Conservation (phyloP, 1,140 invertebrate species). For the Drosophila obscura region DNA sequence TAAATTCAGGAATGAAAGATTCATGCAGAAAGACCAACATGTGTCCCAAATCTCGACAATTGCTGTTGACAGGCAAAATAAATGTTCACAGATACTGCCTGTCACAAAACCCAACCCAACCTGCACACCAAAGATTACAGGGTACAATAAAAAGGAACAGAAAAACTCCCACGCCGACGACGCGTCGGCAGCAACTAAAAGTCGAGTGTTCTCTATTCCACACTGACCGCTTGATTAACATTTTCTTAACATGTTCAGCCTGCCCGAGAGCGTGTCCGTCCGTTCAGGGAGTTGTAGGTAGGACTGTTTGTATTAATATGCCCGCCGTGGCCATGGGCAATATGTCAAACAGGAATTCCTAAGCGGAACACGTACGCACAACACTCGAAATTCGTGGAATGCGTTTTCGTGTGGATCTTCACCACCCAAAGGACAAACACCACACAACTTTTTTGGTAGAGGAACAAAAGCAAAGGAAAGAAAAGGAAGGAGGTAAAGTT, state of each 20-base stretch:
- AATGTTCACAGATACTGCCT: too few species aligned
- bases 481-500: constrained; percentile 37
- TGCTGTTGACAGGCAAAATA: too few species aligned
- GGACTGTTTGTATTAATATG: constrained; percentile 66
- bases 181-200: constrained; percentile 60
- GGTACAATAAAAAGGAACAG: background rate
- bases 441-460: constrained; percentile 15
- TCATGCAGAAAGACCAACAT: too few species aligned
- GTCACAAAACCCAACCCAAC: too few species aligned
- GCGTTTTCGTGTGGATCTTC: constrained; percentile 45
- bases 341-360: constrained; percentile 78
- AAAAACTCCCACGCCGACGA: constrained; percentile 52
- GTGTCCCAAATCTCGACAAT: too few species aligned
- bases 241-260: constrained; percentile 64
- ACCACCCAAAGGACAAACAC: constrained; percentile 46
- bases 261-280: background rate
- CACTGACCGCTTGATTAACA: constrained; percentile 82
- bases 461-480: background rate
- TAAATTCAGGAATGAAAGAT: too few species aligned
- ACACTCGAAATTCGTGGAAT: constrained; percentile 75
- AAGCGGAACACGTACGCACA: constrained; percentile 75
- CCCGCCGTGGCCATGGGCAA: constrained; percentile 69
- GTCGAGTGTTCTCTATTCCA: constrained; percentile 73
- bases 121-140: too few species aligned
- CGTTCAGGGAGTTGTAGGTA: background rate